These are phyloP conservation scores for Ephialtes manifestator DNA, from an alignment of 2,888 invertebrate genomes.

Conservation along the genomic window DNA sequence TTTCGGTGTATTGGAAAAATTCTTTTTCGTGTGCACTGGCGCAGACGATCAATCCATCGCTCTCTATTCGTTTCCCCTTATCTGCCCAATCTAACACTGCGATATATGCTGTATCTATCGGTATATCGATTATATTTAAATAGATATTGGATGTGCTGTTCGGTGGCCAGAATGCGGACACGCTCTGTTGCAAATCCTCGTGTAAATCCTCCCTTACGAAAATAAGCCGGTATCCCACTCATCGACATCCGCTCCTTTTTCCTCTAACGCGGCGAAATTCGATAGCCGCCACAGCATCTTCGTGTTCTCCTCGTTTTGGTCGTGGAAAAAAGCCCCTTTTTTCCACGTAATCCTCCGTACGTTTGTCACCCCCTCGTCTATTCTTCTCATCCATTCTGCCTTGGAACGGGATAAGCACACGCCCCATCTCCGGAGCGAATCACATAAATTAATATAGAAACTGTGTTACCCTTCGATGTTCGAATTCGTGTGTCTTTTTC, in stretches of 20 bases:
- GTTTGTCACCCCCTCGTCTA: conserved; percentile 55
- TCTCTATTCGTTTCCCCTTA: background rate
- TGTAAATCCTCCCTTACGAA: conserved; percentile 70
- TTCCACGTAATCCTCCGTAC: conserved; percentile 73
- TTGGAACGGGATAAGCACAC: conserved; percentile 12
- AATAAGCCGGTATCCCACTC: conserved; percentile 59
- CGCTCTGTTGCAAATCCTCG: conserved; percentile 64
- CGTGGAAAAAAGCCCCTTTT: conserved; percentile 42
- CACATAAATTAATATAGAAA: conserved; percentile 62
- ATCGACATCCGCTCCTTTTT: background rate
- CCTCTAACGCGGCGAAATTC: conserved; percentile 45
- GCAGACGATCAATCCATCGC: conserved; percentile 7
- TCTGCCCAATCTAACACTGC: conserved; percentile 11
- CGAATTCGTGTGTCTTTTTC: conserved; percentile 12
- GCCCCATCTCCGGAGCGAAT: conserved; percentile 10
- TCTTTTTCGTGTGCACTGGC: conserved; percentile 28
- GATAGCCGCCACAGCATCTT: conserved; percentile 53
- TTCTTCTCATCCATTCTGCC: conserved; percentile 31
- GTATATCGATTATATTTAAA: conserved; percentile 66
- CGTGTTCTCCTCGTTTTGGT: conserved; percentile 38
- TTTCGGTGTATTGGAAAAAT: no score
- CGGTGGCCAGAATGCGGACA: conserved; percentile 23
- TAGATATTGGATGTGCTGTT: conserved; percentile 59
- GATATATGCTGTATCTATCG: conserved; percentile 31
- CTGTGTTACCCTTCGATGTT: conserved; percentile 36